Base-by-base conservation (phyloP, 2,113 vertebrate species). In the Holacanthus passer region DNA sequence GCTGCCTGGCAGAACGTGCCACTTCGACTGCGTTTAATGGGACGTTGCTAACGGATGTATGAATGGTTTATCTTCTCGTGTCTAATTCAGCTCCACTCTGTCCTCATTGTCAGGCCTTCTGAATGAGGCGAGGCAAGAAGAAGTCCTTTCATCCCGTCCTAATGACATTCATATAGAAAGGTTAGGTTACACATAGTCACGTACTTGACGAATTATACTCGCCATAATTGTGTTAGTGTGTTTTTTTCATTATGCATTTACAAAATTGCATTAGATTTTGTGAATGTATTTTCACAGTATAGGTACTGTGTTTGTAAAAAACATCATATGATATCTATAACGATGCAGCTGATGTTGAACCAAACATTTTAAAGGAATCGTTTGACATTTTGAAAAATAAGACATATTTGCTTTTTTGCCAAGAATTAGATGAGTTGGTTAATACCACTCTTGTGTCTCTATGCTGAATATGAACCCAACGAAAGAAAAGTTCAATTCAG, bases 11-110 rank as follows among this genome's bases (percentile, higher is more conserved):
- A 87, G 62, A 75, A 79, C n/a, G 66, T 45, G 67, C 69, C 81
- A 79, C 86, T 86, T 87, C 55, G 73, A 32, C 79, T 71, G 64
- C 73, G 82, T 73, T 77, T 87, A 88, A 88, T 85, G 78, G 83
- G 71, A 67, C 56, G 66, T 67, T 71, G 65, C 67, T 68, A 78
- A 81, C 43, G 24, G 83, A 81, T 68, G 62, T 84, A 73, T 81
- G 78, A 89, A 80, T 67, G 65, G 71, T 88, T 87, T 89, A 82
- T 88, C 79, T 87, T 20, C 62, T 62, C 58, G 6, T 17, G 72
- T 82, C 66, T 77, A 80, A 83, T 85, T 91, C 58, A 71, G 65
- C 72, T 79, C 60, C 37, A 32, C 48, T 81, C 56, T 45, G 58
- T 73, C 39, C 59, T 66, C 71, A 47, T 66, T 84, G 77, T 85